These are phyloP conservation scores for Sicus ferrugineus DNA, from an alignment of 2,888 invertebrate species.

Conservation along the genomic window DNA sequence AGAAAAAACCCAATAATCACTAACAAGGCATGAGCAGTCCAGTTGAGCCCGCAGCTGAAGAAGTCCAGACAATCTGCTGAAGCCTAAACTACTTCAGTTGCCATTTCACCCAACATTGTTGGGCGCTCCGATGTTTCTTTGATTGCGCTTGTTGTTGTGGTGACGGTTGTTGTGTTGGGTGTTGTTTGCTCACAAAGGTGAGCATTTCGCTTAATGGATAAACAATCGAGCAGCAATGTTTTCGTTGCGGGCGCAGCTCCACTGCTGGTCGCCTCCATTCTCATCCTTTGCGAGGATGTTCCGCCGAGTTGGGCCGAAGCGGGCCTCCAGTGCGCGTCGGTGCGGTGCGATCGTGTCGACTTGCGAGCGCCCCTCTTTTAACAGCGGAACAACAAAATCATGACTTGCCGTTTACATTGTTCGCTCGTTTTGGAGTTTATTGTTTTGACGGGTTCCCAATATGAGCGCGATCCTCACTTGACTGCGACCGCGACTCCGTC, in stretches of 20 bases:
- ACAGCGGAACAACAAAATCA: constrained; percentile 62
- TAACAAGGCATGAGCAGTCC: background rate
- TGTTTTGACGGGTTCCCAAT: constrained; percentile 54
- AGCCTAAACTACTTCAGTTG: constrained; percentile 13
- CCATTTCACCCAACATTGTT: background rate
- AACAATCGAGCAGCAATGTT: constrained; percentile 27
- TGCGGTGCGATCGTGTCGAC: constrained; percentile 60
- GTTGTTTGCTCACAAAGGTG: constrained; percentile 22
- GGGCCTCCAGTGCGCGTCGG: constrained; percentile 6
- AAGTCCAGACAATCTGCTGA: constrained; percentile 14
- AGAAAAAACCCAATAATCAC: background rate
- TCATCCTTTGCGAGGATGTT: constrained; percentile 6
- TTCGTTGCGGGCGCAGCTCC: background rate
- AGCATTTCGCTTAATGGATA: constrained; percentile 25
- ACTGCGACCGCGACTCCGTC: background rate
- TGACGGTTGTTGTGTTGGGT: background rate
- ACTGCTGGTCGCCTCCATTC: background rate
- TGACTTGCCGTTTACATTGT: constrained; percentile 63
- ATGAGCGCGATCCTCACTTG: constrained; percentile 20
- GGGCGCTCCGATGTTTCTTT: background rate
- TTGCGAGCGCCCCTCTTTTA: constrained; percentile 62
- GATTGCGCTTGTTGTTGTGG: background rate
- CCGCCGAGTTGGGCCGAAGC: no score
- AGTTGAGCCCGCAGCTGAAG: background rate
- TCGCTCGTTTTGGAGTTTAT: constrained; percentile 62